Conservation (phyloP, 1,140 invertebrate genomes). For the Drosophila mauritiana region DNA sequence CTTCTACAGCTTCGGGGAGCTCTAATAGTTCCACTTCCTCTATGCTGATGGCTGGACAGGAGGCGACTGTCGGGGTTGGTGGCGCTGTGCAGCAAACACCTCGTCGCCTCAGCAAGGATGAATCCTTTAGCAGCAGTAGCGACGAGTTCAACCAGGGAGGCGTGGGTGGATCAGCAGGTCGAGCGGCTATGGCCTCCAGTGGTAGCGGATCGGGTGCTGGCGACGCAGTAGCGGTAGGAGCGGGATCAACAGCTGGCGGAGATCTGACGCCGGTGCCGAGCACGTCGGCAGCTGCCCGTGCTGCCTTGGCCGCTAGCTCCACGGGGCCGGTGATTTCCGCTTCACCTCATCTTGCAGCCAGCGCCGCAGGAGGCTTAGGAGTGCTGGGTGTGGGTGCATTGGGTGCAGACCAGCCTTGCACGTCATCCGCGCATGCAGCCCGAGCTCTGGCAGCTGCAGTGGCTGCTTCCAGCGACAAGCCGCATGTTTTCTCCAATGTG, state of each 20-base stretch:
- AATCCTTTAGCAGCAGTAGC: constrained; percentile 85
- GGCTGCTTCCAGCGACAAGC: constrained; percentile 61
- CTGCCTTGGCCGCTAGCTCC: constrained; percentile 35
- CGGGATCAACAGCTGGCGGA: constrained; percentile 19
- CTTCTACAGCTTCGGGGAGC: constrained; percentile 71
- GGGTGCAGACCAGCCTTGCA: constrained; percentile 10
- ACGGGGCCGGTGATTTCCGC: background rate
- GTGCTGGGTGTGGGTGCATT: constrained; percentile 5
- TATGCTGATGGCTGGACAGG: constrained; percentile 63
- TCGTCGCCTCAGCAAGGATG: constrained; percentile 88
- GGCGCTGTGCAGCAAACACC: constrained; percentile 21
- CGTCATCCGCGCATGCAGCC: constrained; percentile 10
- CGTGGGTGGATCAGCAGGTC: constrained; percentile 6
- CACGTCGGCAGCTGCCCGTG: constrained; percentile 74
- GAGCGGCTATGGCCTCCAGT: background rate
- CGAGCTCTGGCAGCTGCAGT: constrained; percentile 30
- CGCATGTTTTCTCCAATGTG: constrained; percentile 87
- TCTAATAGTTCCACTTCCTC: constrained; percentile 79
- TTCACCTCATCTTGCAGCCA: background rate
- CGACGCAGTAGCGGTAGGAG: background rate
- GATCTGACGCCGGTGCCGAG: constrained; percentile 67
- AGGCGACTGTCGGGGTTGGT: constrained; percentile 17
- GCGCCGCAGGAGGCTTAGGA: constrained; percentile 9
- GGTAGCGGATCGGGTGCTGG: constrained; percentile 10
- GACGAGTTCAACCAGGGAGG: constrained; percentile 67